A percentile compares a stretch with the other conserved stretches of the same genome.
phyloP scores from a whole-genome alignment of 2,888 invertebrate species.

The Nomada hirtipes region DNA sequence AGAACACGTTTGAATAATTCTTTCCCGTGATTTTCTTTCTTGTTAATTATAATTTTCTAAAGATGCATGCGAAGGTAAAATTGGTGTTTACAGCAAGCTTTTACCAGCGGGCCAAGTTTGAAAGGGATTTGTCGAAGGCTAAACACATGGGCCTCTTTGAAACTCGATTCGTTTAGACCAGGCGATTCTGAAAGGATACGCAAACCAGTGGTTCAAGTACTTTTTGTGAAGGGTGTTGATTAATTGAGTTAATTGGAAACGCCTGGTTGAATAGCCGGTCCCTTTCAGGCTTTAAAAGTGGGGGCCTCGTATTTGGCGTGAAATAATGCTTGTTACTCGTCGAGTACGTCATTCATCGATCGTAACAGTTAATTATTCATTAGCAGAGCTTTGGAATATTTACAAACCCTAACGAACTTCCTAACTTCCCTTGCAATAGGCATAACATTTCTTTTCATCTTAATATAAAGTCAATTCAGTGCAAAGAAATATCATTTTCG shows the following conservation, averaged over 20 bases:
- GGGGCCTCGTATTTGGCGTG: slow-evolving; percentile 31
- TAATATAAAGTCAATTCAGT: too few species aligned
- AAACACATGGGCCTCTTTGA: slow-evolving; percentile 18
- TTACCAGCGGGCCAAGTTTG: not conserved
- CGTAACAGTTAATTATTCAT: slow-evolving; percentile 22
- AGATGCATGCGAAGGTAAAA: not conserved
- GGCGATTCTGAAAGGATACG: slow-evolving; percentile 43
- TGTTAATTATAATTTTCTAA: not conserved
- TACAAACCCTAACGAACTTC: not conserved
- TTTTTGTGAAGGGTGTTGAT: slow-evolving; percentile 49
- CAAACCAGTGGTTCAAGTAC: slow-evolving; percentile 34
- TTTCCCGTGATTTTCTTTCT: not conserved
- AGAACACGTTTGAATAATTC: not conserved
- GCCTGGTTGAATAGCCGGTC: slow-evolving; percentile 42
- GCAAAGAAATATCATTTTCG: too few species aligned
- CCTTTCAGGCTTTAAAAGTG: slow-evolving; percentile 23
- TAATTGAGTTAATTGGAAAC: slow-evolving; percentile 59
- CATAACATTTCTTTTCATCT: not conserved
- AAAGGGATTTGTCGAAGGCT: not conserved
- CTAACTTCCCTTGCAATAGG: not conserved
- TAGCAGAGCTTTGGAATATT: not conserved
- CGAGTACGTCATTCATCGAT: slow-evolving; percentile 21
- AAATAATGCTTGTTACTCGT: slow-evolving; percentile 33
- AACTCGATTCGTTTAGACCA: slow-evolving; percentile 15
- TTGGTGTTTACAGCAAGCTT: not conserved